phyloP scores from a whole-genome alignment of 2,888 invertebrate species.

The Tanaodytes sp. region DNA sequence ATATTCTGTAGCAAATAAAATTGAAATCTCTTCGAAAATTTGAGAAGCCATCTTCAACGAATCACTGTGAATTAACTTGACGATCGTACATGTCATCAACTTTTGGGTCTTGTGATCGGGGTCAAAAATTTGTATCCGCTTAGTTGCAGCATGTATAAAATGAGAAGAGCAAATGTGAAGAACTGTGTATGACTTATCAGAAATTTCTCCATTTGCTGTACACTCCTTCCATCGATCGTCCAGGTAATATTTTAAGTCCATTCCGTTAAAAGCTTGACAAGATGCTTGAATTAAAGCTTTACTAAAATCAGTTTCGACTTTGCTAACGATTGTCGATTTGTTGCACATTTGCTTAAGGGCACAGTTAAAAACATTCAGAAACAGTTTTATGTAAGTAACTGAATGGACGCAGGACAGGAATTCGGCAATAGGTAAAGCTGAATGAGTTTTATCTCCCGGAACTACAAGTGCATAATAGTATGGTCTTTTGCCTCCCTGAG shows the following conservation, averaged over 20 bases:
- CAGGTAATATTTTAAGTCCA: constrained; percentile 4
- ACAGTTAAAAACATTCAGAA: not conserved
- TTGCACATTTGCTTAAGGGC: constrained; percentile 9
- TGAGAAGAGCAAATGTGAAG: constrained; percentile 42
- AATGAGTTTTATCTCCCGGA: constrained; percentile 4
- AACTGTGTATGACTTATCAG: constrained; percentile 16
- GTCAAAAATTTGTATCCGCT: too few relatives aligned
- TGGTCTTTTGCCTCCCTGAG: constrained; percentile 11
- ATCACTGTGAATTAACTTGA: too few relatives aligned
- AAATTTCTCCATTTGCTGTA: not conserved
- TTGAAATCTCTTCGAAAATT: too few relatives aligned
- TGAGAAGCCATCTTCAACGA: too few relatives aligned
- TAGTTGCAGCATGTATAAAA: constrained; percentile 28
- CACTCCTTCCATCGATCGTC: constrained; percentile 17
- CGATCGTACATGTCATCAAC: too few relatives aligned
- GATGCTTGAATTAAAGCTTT: constrained; percentile 10
- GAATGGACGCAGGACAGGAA: constrained; percentile 11
- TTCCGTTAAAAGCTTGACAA: constrained; percentile 10
- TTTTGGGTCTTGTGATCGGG: too few relatives aligned
- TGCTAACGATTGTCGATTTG: not conserved
- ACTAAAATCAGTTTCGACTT: constrained; percentile 24
- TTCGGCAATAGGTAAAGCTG: constrained; percentile 19
- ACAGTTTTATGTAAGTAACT: constrained; percentile 1
- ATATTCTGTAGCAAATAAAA: too few relatives aligned
- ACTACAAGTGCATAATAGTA: constrained; percentile 20